Percentiles rank a stretch among this genome's conserved stretches.
These are phyloP conservation scores for Trichosurus vulpecula DNA, from an alignment of 2,797 vertebrate genomes.

Conservation along the genomic window DNA sequence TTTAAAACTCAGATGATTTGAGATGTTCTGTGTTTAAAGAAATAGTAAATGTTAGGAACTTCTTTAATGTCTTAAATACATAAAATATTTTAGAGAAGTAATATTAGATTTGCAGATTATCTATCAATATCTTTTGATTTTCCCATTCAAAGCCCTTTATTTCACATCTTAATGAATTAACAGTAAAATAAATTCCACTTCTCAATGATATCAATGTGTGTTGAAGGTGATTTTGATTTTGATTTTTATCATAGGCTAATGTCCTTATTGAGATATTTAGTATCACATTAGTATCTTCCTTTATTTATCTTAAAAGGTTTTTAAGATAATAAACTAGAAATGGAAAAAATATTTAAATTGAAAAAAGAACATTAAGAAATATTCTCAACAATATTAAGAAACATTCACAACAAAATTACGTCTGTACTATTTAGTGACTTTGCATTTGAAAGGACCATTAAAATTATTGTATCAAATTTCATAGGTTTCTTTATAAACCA, in stretches of 20 bases:
- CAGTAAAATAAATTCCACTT: background rate
- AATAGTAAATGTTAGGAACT: background rate
- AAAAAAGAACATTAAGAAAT: constrained; percentile 32
- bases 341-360: constrained; percentile 45
- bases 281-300: constrained; percentile 22
- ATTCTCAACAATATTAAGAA: constrained; percentile 45
- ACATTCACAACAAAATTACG: constrained; percentile 45
- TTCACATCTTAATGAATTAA: background rate
- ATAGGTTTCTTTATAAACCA: constrained; percentile 31
- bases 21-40: background rate
- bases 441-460: constrained; percentile 45
- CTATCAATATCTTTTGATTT: background rate
- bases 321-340: constrained; percentile 46
- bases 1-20: background rate
- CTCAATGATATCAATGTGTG: background rate
- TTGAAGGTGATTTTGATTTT: background rate
- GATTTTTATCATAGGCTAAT: background rate
- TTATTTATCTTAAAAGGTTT: constrained; percentile 32
- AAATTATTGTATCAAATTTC: background rate
- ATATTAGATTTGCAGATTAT: background rate
- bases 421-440: constrained; percentile 55
- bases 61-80: background rate
- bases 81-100: background rate
- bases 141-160: background rate
- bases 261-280: background rate